Evolutionary conservation across 2,797 vertebrate species (phyloP), one percentile per base, ranked within the genome.

Genomic region (Poecilia velifera): DNA sequence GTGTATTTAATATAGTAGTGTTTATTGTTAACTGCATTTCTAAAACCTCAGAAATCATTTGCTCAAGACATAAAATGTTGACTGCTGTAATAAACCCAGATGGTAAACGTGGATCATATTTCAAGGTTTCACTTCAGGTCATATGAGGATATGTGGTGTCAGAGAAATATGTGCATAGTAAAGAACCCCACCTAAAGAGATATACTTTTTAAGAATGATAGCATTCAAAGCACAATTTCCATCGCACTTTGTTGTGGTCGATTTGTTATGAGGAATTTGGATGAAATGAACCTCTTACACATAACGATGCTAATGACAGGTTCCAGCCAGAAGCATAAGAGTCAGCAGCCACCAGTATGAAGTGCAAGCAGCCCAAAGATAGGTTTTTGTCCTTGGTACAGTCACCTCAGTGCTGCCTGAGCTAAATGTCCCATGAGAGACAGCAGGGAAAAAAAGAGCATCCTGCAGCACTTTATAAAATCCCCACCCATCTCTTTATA

Each of bases 401-500:
- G 92, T 93, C 87, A 92, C 91, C 90, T 93, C 90, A 31, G 86
- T 86, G 85, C 88, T 82, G 92, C 87, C 86, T 84, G 87, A 83
- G 88, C 87, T 87, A 53, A 81, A 84, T 34, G 87, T 94, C 94
- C 94, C 94, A 86, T 46, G 88, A 83, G 91, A 88, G 88, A 87
- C 86, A 90, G 87, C 86, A 91, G 82, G 22, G 82, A 20, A 79
- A 89, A 90, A 91, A 92, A 87, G 83, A 91, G 91, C 92, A 92
- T 94, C 91, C 89, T 95, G 93, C 91, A 94, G 92, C 93, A 93
- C 92, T 93, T 93, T 90, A 81, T 88, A 76, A 90, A 88, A 89
- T 83, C 86, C 88, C 89, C 90, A 89, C 89, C 91, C 80, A 80
- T 84, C 83, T 86, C 88, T 87, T 86, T 72, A 72, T 78, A 80